Conservation (phyloP, 1,140 invertebrate species). For the Phortica variegata region DNA sequence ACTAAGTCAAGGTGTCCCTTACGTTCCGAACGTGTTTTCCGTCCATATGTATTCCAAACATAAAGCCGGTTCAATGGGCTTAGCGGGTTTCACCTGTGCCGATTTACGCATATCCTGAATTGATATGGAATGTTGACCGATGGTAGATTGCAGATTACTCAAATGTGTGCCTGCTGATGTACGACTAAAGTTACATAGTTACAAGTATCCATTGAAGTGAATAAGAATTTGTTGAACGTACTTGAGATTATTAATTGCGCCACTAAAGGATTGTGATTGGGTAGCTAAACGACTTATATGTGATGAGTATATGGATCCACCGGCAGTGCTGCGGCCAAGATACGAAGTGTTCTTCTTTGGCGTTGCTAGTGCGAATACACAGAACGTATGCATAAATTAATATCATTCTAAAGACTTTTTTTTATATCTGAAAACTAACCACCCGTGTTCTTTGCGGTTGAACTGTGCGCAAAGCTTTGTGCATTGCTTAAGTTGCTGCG, state of each 20-base stretch:
- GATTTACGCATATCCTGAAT: constrained; percentile 48
- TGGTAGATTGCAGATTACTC: constrained; percentile 41
- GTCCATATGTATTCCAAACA: constrained; percentile 89
- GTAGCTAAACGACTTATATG: constrained; percentile 30
- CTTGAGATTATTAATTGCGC: constrained; percentile 41
- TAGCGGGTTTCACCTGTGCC: constrained; percentile 58
- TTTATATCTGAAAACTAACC: constrained; percentile 12
- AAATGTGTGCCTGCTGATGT: constrained; percentile 36
- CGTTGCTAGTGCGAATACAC: not conserved
- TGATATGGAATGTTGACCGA: constrained; percentile 42
- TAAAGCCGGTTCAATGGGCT: constrained; percentile 78
- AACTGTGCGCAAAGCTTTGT: constrained; percentile 10
- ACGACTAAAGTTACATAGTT: constrained; percentile 22
- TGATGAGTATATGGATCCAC: constrained; percentile 22
- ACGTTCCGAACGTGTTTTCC: constrained; percentile 64
- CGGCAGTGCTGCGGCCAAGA: constrained; percentile 17
- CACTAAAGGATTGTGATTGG: constrained; percentile 46
- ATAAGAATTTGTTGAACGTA: constrained; percentile 11
- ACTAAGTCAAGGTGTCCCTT: constrained; percentile 4
- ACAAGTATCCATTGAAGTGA: no score
- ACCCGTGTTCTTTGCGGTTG: constrained; percentile 26
- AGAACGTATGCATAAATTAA: not conserved
- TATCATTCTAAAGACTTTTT: not conserved
- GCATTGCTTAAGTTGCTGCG: not conserved
- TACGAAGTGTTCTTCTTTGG: constrained; percentile 26